phyloP scores from a whole-genome alignment of 1,140 invertebrate genomes.

The Amyelois transitella region DNA sequence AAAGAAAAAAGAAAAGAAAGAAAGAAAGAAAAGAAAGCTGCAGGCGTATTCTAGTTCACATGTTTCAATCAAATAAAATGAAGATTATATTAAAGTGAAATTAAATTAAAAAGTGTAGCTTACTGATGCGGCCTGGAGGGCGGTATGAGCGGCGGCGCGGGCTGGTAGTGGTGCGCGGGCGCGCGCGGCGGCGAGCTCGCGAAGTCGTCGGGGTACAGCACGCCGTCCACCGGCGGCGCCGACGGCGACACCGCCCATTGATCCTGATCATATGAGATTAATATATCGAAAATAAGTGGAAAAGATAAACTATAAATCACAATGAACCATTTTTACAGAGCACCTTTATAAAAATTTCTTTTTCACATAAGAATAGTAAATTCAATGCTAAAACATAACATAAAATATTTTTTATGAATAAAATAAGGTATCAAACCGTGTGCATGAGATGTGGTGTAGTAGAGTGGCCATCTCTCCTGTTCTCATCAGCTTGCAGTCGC shows the following conservation, averaged over 20 bases:
- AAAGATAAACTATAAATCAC: not conserved
- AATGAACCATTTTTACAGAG: not conserved
- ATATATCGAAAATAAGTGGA: not conserved
- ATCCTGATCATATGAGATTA: conserved; percentile 32
- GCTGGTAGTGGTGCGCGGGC: conserved; percentile 45
- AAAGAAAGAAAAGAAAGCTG: too few relatives aligned
- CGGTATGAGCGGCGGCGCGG: conserved; percentile 59
- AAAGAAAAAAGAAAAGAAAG: too few relatives aligned
- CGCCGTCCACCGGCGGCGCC: conserved; percentile 53
- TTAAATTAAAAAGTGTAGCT: conserved; percentile 10
- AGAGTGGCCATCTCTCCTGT: conserved; percentile 36
- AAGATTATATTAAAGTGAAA: not conserved
- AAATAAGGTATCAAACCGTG: conserved; percentile 27
- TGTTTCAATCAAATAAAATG: too few relatives aligned
- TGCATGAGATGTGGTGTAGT: conserved; percentile 42
- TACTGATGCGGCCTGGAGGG: conserved; percentile 41
- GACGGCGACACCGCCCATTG: conserved; percentile 53
- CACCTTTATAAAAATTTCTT: not conserved
- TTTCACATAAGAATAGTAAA: not conserved
- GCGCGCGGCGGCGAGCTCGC: conserved; percentile 53
- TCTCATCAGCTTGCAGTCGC: conserved; percentile 59
- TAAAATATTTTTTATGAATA: not conserved
- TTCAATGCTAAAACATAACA: too few relatives aligned
- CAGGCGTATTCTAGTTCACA: too few relatives aligned
- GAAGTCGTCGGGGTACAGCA: conserved; percentile 69